Evolutionary conservation across 37 sponge, comb jelly and placozoan genomes (phyloP).

Genomic region (Cliona cf. orientalis): DNA sequence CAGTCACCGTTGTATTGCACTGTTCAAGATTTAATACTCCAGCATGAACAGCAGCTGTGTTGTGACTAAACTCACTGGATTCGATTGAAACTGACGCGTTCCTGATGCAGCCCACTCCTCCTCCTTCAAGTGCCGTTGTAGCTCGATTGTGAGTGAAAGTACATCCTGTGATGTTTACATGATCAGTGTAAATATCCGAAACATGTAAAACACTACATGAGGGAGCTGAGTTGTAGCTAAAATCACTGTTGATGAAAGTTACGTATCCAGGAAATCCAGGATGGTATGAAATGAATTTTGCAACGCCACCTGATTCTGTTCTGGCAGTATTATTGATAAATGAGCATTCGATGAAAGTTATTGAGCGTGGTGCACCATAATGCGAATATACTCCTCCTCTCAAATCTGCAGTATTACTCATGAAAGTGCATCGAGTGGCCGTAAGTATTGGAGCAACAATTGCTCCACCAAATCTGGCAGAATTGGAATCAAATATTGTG

Average conservation of each 20-base stretch:
- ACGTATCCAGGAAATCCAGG: neutral
- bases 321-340: neutral
- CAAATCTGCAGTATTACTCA: neutral
- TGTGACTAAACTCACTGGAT: neutral
- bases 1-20: neutral
- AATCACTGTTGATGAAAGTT: neutral
- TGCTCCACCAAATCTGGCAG: neutral
- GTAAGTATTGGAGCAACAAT: neutral
- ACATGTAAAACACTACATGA: neutral
- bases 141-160: constrained; percentile 1
- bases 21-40: neutral
- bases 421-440: neutral
- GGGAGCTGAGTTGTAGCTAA: neutral
- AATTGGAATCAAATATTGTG: neutral
- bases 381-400: neutral
- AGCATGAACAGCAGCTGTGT: neutral
- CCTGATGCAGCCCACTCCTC: neutral
- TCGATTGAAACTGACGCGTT: neutral
- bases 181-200: neutral
- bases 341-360: neutral
- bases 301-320: neutral
- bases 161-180: neutral
- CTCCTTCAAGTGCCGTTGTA: neutral
- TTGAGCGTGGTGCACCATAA: constrained; percentile 1
- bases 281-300: neutral